Conservation (phyloP, 2,113 vertebrate species). For the Tringa solitaria region DNA sequence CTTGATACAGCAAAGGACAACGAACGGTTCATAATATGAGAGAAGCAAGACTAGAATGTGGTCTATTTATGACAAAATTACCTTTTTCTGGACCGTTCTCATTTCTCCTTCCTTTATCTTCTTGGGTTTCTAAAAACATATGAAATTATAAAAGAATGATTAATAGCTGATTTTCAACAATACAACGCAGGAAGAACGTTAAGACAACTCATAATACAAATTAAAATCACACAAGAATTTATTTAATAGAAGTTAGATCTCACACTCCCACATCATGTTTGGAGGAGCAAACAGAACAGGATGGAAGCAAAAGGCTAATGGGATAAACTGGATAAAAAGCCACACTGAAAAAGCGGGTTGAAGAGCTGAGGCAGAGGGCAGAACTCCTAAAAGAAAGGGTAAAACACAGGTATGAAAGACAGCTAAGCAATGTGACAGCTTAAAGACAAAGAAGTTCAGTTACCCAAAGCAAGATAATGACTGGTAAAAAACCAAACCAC, state of each 20-base stretch:
- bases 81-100: slow-evolving; percentile 80
- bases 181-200: neutral
- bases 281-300: neutral
- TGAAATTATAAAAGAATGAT: neutral
- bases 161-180: neutral
- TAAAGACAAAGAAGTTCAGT: neutral
- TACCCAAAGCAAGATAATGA: neutral
- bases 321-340: neutral
- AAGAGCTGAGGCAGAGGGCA: neutral
- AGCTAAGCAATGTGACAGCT: neutral
- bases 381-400: neutral
- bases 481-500: neutral
- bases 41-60: neutral
- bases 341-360: neutral
- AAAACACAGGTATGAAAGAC: neutral
- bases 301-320: neutral
- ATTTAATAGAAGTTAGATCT: neutral
- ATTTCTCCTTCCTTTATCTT: slow-evolving; percentile 60
- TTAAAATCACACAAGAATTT: neutral
- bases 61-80: neutral
- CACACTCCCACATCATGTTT: neutral
- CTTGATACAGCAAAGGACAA: neutral
- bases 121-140: slow-evolving; percentile 73
- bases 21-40: neutral
- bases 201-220: neutral